Evolutionary conservation across 2,113 vertebrate genomes (phyloP).

Genomic region (Passer montanus): DNA sequence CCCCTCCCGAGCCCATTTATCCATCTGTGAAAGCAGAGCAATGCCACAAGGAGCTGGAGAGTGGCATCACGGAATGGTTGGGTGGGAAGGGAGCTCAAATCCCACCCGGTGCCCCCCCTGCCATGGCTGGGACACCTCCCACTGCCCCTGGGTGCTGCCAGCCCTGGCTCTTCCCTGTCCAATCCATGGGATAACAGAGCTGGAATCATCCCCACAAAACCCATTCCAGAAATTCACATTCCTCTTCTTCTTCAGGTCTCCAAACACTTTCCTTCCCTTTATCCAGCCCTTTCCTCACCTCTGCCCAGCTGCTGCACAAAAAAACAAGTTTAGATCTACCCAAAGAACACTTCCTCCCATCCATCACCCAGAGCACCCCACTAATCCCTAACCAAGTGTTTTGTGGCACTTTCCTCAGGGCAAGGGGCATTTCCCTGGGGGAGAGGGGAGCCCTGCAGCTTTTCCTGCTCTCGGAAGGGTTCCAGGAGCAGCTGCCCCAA

Average conservation of each 20-base stretch:
- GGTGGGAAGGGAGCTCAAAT: neutral
- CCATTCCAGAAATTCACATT: neutral
- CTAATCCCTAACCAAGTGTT: neutral
- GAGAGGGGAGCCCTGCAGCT: neutral
- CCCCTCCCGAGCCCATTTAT: neutral
- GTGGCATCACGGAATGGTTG: neutral
- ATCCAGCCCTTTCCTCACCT: neutral
- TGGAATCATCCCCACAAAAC: neutral
- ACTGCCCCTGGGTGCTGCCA: neutral
- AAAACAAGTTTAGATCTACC: neutral
- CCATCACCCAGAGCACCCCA: neutral
- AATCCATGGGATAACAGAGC: neutral
- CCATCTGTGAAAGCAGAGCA: rapidly evolving
- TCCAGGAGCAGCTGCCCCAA: neutral
- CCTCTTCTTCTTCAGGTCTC: neutral
- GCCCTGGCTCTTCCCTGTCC: neutral
- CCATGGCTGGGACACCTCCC: neutral
- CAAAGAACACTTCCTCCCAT: neutral
- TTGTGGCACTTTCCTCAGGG: neutral
- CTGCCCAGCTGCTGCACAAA: neutral
- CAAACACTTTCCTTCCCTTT: neutral
- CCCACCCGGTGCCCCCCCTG: neutral
- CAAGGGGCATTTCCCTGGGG: neutral
- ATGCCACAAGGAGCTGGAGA: rapidly evolving
- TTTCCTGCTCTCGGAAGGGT: neutral